These are phyloP conservation scores for Geophilus truncorum DNA, from an alignment of 2,888 invertebrate genomes.

Conservation along the genomic window DNA sequence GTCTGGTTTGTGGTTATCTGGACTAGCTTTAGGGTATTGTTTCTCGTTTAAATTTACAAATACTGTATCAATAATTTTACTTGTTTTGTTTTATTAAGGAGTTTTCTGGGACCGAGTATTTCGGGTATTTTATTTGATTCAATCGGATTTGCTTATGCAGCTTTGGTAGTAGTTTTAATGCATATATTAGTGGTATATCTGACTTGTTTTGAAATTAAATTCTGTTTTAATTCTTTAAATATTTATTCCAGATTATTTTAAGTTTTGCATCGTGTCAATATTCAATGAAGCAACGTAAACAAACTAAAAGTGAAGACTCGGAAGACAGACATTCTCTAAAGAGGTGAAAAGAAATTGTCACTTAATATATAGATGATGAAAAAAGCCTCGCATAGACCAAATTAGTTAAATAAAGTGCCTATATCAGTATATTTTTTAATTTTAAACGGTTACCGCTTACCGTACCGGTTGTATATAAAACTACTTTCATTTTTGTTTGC, in stretches of 20 bases:
- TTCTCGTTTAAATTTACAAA: neutral
- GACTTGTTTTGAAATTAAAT: neutral
- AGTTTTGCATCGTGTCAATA: neutral
- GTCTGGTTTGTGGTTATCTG: constrained; percentile 84
- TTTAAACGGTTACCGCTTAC: too few relatives aligned
- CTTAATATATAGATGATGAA: too few relatives aligned
- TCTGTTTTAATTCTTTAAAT: neutral
- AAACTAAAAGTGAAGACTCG: too few relatives aligned
- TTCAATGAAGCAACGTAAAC: neutral
- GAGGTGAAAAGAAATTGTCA: neutral
- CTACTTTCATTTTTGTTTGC: too few relatives aligned
- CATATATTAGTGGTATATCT: constrained; percentile 62
- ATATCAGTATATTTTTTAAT: too few relatives aligned
- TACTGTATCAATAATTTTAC: neutral
- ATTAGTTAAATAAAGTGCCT: too few relatives aligned
- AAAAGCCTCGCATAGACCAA: too few relatives aligned
- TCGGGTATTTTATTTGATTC: constrained; percentile 43
- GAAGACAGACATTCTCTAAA: neutral
- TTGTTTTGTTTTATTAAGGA: too few relatives aligned
- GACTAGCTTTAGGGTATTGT: constrained; percentile 68
- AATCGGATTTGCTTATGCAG: constrained; percentile 65
- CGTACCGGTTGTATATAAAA: too few relatives aligned
- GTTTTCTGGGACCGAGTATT: constrained; percentile 39
- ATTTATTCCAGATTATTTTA: neutral
- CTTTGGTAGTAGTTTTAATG: constrained; percentile 63